Evolutionary conservation across 2,797 vertebrate genomes (phyloP).

Genomic region (Meriones psammophilus): DNA sequence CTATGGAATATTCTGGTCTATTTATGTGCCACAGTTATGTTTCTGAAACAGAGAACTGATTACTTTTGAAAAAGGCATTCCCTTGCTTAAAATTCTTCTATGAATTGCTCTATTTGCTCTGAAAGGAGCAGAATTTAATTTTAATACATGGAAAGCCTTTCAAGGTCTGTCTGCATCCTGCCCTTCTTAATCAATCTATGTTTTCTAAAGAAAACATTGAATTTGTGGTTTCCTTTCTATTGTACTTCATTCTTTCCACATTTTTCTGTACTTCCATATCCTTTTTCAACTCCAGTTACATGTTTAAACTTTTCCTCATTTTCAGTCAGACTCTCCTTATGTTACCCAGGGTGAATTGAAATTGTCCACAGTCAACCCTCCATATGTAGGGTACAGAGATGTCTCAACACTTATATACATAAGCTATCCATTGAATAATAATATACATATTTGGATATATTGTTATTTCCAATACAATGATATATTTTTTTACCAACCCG

Average conservation of each 20-base stretch:
- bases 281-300: neutral
- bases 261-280: neutral
- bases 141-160: neutral
- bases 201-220: neutral
- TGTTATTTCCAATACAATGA: neutral
- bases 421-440: constrained; percentile 3
- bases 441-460: neutral
- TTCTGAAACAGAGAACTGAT: constrained; percentile 3
- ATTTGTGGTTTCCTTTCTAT: neutral
- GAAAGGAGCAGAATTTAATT: neutral
- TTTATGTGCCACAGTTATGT: neutral
- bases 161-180: neutral
- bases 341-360: neutral
- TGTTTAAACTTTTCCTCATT: too few species aligned
- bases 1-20: neutral
- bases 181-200: neutral
- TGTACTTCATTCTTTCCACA: neutral
- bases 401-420: neutral
- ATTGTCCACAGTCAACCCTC: neutral
- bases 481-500: neutral
- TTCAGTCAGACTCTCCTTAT: neutral
- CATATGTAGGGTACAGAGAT: neutral
- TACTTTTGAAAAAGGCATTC: constrained; percentile 26
- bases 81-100: constrained; percentile 34
- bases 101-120: neutral